These are phyloP conservation scores for Ganaspis sp. DNA, from an alignment of 1,140 invertebrate genomes.

Conservation along the genomic window DNA sequence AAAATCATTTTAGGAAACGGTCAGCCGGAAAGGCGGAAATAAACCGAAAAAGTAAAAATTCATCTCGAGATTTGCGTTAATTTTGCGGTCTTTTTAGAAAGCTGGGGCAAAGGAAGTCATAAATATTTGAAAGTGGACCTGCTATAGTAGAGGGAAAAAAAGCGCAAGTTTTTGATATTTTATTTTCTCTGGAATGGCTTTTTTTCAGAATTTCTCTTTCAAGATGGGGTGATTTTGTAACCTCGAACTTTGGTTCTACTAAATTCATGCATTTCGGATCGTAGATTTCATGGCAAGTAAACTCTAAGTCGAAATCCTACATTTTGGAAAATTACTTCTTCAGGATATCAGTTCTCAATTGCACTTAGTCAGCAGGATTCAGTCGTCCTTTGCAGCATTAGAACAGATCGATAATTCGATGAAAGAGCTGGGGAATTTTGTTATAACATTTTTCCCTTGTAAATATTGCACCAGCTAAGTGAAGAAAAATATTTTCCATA, in stretches of 20 bases:
- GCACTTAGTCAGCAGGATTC: not conserved
- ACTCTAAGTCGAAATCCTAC: not conserved
- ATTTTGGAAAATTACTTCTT: not conserved
- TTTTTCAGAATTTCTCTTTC: not conserved
- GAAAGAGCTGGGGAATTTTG: not conserved
- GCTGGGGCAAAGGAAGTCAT: conserved; percentile 43
- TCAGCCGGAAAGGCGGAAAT: not conserved
- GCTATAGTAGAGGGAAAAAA: not conserved
- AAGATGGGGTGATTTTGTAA: not conserved
- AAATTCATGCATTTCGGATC: not conserved
- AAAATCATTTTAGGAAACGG: not conserved
- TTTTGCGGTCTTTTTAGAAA: conserved; percentile 30
- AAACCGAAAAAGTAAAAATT: not conserved
- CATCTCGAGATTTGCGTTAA: conserved; percentile 46
- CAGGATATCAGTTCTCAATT: not conserved
- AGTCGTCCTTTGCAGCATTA: not conserved
- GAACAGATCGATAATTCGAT: not conserved
- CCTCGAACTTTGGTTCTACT: not conserved
- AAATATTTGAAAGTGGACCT: conserved; percentile 37
- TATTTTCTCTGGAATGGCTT: not conserved
- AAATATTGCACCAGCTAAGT: too few species aligned
- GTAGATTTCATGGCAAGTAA: not conserved
- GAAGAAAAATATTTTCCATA: too few species aligned
- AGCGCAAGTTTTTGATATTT: not conserved
- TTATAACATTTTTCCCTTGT: too few species aligned